Base-by-base conservation (phyloP, 2,888 invertebrate species). In the Cephalotes varians region DNA sequence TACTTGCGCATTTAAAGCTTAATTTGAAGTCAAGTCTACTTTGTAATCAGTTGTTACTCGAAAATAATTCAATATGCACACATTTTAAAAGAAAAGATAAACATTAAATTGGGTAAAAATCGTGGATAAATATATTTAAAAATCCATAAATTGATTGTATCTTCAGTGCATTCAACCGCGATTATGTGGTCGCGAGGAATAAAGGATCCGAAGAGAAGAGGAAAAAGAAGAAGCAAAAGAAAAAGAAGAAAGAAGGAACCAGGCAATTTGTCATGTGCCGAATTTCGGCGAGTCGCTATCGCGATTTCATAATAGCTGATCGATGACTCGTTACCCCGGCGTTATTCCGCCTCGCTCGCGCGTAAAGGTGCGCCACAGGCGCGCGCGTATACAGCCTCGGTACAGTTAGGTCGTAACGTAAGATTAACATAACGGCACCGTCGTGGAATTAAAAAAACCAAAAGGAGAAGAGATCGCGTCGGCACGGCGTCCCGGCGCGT, bases 401-500 rank as follows among this genome's bases (percentile, higher is more conserved):
- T 76, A 76, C 76, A 76, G 76, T 76, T 90, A 91, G 86, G 76
- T 86, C 86, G 85, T 85, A 85, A 88, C 82, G 76, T 80, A 84
- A 89, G 89, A 91, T 91, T 90, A 87, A 90, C 82, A 86, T 92
- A 92, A 92, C 92, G 92, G 92, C 86, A 92, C 72, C 81, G 76
- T 64, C 83, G 84, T 85, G 86, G 82, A 87, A 90, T 88, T 84
- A 90, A 88, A 90, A 86, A 90, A 85, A 86, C 83, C 81, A 88
- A 90, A 91, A 88, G 84, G 73, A 90, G 86, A 85, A 84, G 85
- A 83, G 85, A 82, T 83, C 73, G 85, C 56, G 69, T 64, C 72
- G 72, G 6, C 44, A 12, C 15, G 74, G 56, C 72, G 37, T 64
- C 73, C 73, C 80, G 21, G 47, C 60, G 60, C n/a, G 77, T 62